Evolutionary conservation across 2,888 invertebrate species (phyloP), one percentile per base, ranked within the genome.

Genomic region (Drosophila neotestacea): DNA sequence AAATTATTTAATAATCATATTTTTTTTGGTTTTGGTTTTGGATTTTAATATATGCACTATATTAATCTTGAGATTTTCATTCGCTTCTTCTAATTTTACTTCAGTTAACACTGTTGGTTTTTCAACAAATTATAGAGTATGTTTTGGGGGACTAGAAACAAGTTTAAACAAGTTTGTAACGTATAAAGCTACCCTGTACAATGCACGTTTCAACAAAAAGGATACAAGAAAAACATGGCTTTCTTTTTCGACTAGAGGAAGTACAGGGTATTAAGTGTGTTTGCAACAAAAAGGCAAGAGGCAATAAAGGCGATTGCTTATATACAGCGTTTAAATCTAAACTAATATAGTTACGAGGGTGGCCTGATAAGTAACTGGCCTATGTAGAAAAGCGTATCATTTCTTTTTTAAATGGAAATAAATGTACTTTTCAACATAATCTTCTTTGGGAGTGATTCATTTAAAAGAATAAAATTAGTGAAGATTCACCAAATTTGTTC

Each of bases 241-340:
- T 42, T 42, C 34, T 16, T 41, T 9, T 16, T 27, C 4, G 34
- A 50, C 50, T 51, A n/a, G 9, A 7, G 4, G 4, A 36, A 42
- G 10, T 60, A 42, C 61, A 61, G 61, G 54, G 54, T 61, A 54
- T 61, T 48, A 28, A 27, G 9, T 13, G 51, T 66, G 61, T 39
- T 67, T 62, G 61, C 63, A 67, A 67, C 63, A 52, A 50, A 61
- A 76, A 74, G 74, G 74, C 74, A 74, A 36, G 58, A 59, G 42
- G 58, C 44, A 67, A 60, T 22, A 58, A 66, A 52, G 70, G 73
- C 67, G 51, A 27, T 38, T 42, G 38, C 10, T 54, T 55, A 51
- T 72, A 4, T 72, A 70, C 64, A 70, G 64, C 71, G 4, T 9
- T 34, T 32, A 48, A 48, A 32, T 30, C 47, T 47, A 16, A 13